phyloP scores from a whole-genome alignment of 2,113 vertebrate species.

The Bothrops jararaca region DNA sequence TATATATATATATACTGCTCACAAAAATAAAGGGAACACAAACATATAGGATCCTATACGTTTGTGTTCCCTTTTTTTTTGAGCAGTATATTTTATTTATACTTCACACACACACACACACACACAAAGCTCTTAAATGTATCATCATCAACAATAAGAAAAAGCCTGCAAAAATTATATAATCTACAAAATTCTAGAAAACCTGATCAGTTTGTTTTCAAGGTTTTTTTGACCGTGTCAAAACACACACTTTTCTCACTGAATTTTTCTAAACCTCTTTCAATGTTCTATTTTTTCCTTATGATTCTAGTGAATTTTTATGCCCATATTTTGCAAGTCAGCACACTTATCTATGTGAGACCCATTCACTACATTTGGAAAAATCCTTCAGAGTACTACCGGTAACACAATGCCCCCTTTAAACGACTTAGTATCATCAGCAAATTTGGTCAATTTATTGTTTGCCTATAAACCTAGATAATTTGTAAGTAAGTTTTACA shows the following conservation, averaged over 20 bases:
- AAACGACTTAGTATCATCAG: neutral
- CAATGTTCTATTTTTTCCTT: neutral
- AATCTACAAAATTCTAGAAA: neutral
- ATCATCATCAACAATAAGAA: neutral
- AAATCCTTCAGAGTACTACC: neutral
- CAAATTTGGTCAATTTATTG: neutral
- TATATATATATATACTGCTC: too few species aligned
- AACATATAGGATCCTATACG: too few species aligned
- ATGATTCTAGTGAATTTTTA: neutral
- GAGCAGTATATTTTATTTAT: neutral
- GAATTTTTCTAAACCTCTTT: neutral
- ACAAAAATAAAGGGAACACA: too few species aligned
- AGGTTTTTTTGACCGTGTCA: neutral
- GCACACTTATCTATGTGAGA: neutral
- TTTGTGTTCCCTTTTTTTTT: too few species aligned
- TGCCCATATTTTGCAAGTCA: neutral
- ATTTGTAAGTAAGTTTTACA: neutral
- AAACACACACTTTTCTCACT: neutral
- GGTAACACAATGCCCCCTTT: neutral
- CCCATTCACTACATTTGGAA: neutral
- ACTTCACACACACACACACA: neutral
- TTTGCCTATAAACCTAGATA: neutral
- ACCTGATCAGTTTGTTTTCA: neutral
- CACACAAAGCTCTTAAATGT: neutral
- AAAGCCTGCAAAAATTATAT: neutral